phyloP scores from a whole-genome alignment of 2,797 vertebrate species.

The Sebastes hopkinsi region DNA sequence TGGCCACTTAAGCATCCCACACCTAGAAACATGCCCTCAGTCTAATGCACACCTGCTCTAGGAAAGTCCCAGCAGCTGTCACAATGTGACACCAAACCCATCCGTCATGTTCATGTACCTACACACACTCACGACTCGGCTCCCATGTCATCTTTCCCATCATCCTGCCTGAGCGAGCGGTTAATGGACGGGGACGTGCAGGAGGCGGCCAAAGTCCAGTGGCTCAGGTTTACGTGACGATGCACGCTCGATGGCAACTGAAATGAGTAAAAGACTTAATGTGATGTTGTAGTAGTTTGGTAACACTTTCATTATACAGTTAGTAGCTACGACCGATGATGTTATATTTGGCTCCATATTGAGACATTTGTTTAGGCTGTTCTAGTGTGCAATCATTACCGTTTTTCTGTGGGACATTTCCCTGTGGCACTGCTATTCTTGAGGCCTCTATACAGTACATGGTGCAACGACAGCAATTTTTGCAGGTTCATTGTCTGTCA shows the following conservation, averaged over 20 bases:
- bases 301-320: neutral
- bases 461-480: neutral
- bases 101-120: constrained; percentile 55
- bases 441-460: neutral
- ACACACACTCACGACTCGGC: neutral
- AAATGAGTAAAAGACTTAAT: neutral
- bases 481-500: neutral
- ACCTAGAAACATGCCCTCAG: constrained; percentile 40
- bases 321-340: neutral
- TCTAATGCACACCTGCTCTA: constrained; percentile 57
- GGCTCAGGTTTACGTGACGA: neutral
- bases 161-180: constrained; percentile 22
- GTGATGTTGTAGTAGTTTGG: neutral
- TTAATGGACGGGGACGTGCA: constrained; percentile 32
- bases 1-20: constrained; percentile 54
- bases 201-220: neutral
- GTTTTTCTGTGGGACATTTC: neutral
- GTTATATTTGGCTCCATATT: neutral
- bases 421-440: neutral
- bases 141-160: constrained; percentile 7
- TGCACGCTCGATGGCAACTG: neutral
- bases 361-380: neutral
- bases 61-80: constrained; percentile 54
- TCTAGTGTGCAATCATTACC: neutral
- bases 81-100: constrained; percentile 32